These are phyloP conservation scores for Drosophila funebris DNA, from an alignment of 1,140 invertebrate species.

Conservation along the genomic window DNA sequence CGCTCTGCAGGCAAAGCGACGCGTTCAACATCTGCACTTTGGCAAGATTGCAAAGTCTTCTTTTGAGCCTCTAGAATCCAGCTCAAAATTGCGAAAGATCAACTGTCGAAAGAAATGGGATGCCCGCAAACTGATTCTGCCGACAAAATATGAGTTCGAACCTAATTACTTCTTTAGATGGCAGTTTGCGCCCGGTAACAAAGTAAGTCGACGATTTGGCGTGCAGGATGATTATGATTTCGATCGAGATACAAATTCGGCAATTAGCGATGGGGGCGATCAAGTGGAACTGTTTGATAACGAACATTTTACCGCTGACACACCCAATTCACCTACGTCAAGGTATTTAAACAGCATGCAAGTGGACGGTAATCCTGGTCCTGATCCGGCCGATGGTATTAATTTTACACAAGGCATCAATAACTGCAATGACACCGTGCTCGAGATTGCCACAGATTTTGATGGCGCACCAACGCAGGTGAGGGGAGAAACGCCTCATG, in stretches of 20 bases:
- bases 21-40: constrained; percentile 54
- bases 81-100: constrained; percentile 62
- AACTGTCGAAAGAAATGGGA: constrained; percentile 83
- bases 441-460: constrained; percentile 78
- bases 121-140: constrained; percentile 72
- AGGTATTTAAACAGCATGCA: constrained; percentile 25
- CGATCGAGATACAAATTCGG: constrained; percentile 20
- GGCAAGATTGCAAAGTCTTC: constrained; percentile 52
- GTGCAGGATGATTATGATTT: constrained; percentile 46
- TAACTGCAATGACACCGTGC: constrained; percentile 63
- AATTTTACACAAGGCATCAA: constrained; percentile 2
- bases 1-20: constrained; percentile 39
- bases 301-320: constrained; percentile 53
- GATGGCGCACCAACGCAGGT: constrained; percentile 78
- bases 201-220: constrained; percentile 41
- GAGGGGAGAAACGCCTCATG: neutral
- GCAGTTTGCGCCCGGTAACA: constrained; percentile 63
- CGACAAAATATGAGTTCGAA: constrained; percentile 67
- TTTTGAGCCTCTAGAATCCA: constrained; percentile 59
- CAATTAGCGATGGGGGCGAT: constrained; percentile 30
- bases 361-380: neutral
- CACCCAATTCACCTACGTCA: constrained; percentile 20
- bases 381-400: constrained; percentile 41
- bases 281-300: constrained; percentile 62
- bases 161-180: constrained; percentile 59